phyloP scores from a whole-genome alignment of 2,113 vertebrate species.

The Phalacrocorax aristotelis region DNA sequence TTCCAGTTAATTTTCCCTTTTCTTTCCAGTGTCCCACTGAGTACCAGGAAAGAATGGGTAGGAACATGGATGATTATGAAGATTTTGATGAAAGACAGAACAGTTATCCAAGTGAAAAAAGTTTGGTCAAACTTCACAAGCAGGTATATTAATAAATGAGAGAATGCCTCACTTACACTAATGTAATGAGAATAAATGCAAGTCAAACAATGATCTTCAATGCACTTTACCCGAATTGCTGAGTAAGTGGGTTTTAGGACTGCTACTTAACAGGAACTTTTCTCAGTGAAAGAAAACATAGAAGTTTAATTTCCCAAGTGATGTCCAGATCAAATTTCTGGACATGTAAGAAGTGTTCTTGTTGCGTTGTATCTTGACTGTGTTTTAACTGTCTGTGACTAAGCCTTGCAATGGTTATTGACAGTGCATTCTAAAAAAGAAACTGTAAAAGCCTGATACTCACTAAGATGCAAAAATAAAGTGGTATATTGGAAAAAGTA shows the following conservation, averaged over 20 bases:
- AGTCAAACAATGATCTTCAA: neutral
- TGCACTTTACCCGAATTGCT: neutral
- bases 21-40: constrained; percentile 83
- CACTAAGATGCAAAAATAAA: neutral
- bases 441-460: neutral
- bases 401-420: neutral
- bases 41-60: constrained; percentile 89
- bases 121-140: constrained; percentile 86
- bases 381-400: neutral
- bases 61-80: constrained; percentile 89
- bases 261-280: neutral
- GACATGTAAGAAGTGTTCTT: neutral
- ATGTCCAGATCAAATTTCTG: neutral
- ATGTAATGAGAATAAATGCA: neutral
- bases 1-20: neutral
- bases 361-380: neutral
- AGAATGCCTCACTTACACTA: neutral
- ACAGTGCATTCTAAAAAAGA: neutral
- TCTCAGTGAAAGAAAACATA: neutral
- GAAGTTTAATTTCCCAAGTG: neutral
- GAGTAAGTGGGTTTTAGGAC: neutral
- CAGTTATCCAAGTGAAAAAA: constrained; percentile 81
- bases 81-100: constrained; percentile 94
- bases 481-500: neutral
- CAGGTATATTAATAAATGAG: constrained; percentile 76